Evolutionary conservation across 2,797 vertebrate genomes (phyloP).

Genomic region (Molossus molossus): DNA sequence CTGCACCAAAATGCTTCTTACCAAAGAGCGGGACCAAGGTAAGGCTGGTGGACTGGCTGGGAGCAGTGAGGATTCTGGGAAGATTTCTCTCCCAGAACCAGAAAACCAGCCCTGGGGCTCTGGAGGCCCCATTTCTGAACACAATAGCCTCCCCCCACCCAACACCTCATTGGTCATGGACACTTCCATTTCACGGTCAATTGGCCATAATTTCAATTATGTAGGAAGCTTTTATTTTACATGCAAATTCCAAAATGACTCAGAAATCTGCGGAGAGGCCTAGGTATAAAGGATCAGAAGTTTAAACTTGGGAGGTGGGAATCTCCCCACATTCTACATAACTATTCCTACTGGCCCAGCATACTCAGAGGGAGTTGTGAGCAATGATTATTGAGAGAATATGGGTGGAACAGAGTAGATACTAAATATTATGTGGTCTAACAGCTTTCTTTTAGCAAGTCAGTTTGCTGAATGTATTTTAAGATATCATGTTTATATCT

Average conservation of each 20-base stretch:
- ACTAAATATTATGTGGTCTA: not conserved
- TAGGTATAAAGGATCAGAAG: constrained; percentile 64
- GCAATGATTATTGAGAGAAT: not conserved
- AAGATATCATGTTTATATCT: constrained; percentile 2
- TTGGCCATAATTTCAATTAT: constrained; percentile 87
- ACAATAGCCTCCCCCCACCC: constrained; percentile 49
- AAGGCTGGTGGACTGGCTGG: constrained; percentile 4
- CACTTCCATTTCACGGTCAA: constrained; percentile 85
- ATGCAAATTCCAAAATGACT: constrained; percentile 83
- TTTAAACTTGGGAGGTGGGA: constrained; percentile 58
- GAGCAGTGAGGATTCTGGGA: not conserved
- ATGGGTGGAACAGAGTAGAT: not conserved
- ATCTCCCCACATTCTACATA: not conserved
- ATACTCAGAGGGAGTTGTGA: not conserved
- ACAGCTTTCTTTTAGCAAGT: not conserved
- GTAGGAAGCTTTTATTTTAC: constrained; percentile 75
- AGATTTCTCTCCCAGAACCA: constrained; percentile 60
- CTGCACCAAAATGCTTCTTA: not conserved
- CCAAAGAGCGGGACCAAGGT: not conserved
- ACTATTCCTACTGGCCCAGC: not conserved
- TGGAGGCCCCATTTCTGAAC: constrained; percentile 72
- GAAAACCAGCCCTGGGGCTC: constrained; percentile 76
- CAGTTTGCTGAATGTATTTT: not conserved
- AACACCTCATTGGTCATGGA: constrained; percentile 81
- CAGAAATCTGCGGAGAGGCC: constrained; percentile 75